Base-by-base conservation (phyloP, 2,888 invertebrate genomes). In the Salpingus planirostris region DNA sequence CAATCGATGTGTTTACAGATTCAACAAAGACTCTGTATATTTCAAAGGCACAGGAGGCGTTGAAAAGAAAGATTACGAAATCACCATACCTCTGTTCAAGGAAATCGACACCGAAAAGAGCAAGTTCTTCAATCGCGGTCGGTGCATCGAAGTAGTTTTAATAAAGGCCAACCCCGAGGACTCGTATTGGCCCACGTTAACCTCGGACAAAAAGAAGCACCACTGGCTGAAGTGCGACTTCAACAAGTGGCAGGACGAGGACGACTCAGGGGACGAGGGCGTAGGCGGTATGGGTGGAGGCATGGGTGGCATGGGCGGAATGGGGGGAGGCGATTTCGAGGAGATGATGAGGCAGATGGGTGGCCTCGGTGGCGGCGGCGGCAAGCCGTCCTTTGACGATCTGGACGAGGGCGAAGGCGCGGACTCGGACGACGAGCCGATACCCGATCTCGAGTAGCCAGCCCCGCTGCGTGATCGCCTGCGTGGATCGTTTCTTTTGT, bases 161-260 rank as follows among this genome's bases (percentile, higher is more conserved):
- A 68, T 70, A 45, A 86, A 85, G 63, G 69, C 59, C 24, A 67
- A 67, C 42, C 72, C 73, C 44, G 73, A 72, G 27, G 85, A 82
- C 38, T 74, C 86, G 1, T 93, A 79, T 63, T 96, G 95, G 95
- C 82, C 90, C 31, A 72, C 83, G 46, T 69, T 95, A 49, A 84
- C 89, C 34, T 86, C 84, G 61, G 87, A 87, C 52, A 84, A 63
- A 44, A 81, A 80, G 64, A 95, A 95, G 69, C 80, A 82, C 51
- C 93, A 93, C 63, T 96, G 93, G 82, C 73, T 97, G 51, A 96
- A 95, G 71, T 84, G 93, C 52, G 96, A 97, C 62, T 98, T 97
- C 64, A 88, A 90, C 62, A 93, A 93, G 69, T 97, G 95, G 96
- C 81, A 80, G 67, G 96, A 96, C 68, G 96, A 97, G 66, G 90